Percentiles rank a stretch among this genome's conserved stretches.
phyloP scores from a whole-genome alignment of 2,113 vertebrate genomes.

The Gavia stellata region DNA sequence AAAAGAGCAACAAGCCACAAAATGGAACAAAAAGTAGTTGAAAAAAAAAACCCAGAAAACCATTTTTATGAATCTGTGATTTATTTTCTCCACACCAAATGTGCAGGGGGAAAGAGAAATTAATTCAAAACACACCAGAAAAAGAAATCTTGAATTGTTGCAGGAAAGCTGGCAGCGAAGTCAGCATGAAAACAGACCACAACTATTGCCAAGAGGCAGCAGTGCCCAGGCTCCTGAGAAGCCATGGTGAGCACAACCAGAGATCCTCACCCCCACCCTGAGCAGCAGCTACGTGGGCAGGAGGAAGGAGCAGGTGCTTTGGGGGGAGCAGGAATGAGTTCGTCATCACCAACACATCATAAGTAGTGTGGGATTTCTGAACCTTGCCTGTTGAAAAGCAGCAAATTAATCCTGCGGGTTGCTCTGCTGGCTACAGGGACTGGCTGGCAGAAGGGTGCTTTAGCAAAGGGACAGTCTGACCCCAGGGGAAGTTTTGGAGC shows the following conservation, averaged over 20 bases:
- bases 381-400: background rate
- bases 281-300: background rate
- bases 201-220: accelerated
- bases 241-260: background rate
- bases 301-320: background rate
- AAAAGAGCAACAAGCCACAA: background rate
- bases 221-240: background rate
- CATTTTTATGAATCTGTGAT: background rate
- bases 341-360: background rate
- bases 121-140: background rate
- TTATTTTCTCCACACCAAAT: background rate
- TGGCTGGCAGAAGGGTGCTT: background rate
- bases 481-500: background rate
- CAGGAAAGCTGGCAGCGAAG: background rate
- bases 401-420: background rate
- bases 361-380: background rate
- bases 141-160: background rate
- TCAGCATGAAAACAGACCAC: background rate
- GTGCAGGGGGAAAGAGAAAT: background rate
- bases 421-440: background rate
- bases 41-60: background rate
- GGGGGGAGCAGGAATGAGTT: background rate
- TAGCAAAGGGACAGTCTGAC: background rate
- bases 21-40: background rate
- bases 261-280: background rate